Evolutionary conservation across 2,888 invertebrate species (phyloP).

Genomic region (Sphaerophoria taeniata): DNA sequence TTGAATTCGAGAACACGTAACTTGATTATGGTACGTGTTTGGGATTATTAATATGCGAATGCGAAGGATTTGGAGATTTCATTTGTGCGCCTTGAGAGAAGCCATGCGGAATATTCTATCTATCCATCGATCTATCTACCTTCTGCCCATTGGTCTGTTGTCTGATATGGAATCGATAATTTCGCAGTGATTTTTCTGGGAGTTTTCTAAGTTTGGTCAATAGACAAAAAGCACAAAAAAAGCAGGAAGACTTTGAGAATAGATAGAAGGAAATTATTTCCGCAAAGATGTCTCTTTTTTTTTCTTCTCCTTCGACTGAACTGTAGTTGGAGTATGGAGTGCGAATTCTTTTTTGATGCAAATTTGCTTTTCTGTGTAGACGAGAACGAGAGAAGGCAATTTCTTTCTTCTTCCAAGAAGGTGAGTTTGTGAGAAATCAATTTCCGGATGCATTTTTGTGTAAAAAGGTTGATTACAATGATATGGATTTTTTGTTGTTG

Average conservation of each 20-base stretch:
- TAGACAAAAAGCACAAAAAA: not conserved
- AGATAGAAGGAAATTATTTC: conserved; percentile 66
- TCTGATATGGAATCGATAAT: conserved; percentile 61
- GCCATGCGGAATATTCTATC: conserved; percentile 66
- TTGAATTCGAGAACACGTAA: conserved; percentile 75
- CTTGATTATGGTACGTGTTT: conserved; percentile 74
- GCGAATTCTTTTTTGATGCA: conserved; percentile 66
- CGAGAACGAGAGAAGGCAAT: conserved; percentile 5
- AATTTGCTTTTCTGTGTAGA: conserved; percentile 47
- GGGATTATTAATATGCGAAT: conserved; percentile 60
- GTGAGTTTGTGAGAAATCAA: conserved; percentile 63
- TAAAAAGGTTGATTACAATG: conserved; percentile 73
- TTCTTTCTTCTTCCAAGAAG: conserved; percentile 11
- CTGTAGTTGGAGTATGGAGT: conserved; percentile 1
- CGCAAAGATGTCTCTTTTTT: conserved; percentile 57
- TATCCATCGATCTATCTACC: conserved; percentile 16
- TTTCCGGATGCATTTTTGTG: conserved; percentile 73
- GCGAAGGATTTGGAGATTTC: conserved; percentile 12
- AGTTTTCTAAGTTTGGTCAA: conserved; percentile 47
- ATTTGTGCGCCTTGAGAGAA: conserved; percentile 56
- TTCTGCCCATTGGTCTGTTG: not conserved
- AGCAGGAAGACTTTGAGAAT: not conserved
- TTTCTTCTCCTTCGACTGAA: not conserved
- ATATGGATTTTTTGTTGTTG: conserved; percentile 48
- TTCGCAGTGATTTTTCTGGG: conserved; percentile 68